Conservation (phyloP, 2,113 vertebrate species). For the Clinocottus analis region DNA sequence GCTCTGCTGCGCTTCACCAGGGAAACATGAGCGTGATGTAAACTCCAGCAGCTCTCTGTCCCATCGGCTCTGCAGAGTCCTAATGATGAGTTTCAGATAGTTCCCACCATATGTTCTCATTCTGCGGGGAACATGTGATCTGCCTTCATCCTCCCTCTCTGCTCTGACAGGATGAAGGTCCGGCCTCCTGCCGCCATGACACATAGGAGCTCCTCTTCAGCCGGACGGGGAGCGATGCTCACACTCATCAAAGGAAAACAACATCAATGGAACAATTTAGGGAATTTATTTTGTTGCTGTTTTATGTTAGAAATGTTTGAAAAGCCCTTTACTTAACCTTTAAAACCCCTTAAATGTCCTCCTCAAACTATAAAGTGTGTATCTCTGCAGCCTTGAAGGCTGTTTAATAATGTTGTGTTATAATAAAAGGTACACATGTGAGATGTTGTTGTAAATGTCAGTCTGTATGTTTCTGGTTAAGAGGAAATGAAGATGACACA, state of each 20-base stretch:
- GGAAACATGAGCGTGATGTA: slow-evolving; percentile 37
- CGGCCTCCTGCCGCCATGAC: neutral
- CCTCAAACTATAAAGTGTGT: no score
- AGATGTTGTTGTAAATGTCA: no score
- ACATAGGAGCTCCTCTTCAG: no score
- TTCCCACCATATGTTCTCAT: slow-evolving; percentile 5
- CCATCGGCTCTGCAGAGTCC: neutral
- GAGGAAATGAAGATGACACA: no score
- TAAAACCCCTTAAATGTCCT: no score
- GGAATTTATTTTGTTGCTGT: neutral
- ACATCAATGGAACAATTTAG: neutral
- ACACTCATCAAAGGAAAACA: no score
- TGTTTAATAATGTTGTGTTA: no score
- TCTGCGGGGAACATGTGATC: slow-evolving; percentile 24
- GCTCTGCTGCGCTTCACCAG: neutral
- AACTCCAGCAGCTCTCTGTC: slow-evolving; percentile 12
- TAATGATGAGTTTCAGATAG: slow-evolving; percentile 38
- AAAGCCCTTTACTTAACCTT: neutral
- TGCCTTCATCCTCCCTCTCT: slow-evolving; percentile 8
- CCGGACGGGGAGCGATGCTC: no score
- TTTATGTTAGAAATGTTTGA: neutral
- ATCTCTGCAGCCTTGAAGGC: no score
- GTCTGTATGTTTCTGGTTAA: no score
- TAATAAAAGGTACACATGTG: no score
- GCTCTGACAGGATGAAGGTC: neutral